Percentiles rank a stretch among this genome's conserved stretches.
Evolutionary conservation across 2,797 vertebrate species (phyloP).

Genomic region (Eurystomus glaucurus): DNA sequence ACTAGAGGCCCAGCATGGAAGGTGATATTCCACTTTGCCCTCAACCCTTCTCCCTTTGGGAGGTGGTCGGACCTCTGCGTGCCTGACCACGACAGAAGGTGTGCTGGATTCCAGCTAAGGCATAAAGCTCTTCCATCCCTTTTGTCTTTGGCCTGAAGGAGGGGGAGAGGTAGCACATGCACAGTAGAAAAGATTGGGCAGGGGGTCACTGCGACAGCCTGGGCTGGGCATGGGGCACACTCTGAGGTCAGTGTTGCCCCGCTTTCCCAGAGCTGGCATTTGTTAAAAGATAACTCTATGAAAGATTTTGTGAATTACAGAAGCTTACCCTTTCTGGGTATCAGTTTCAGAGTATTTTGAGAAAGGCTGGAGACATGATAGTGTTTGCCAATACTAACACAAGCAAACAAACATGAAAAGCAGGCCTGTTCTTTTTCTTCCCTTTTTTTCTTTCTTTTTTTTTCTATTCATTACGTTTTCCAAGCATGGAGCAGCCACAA

Average conservation of each 20-base stretch:
- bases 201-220: accelerated
- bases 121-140: neutral
- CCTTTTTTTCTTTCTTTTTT: accelerated
- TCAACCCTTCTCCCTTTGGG: no score
- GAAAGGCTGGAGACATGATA: neutral
- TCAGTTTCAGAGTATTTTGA: neutral
- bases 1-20: neutral
- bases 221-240: accelerated
- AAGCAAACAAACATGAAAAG: neutral
- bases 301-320: neutral
- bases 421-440: accelerated
- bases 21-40: no score
- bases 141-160: neutral
- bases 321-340: neutral
- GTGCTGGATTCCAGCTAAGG: neutral
- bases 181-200: neutral
- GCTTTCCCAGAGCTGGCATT: neutral
- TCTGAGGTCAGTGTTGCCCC: neutral
- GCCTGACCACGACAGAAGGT: no score
- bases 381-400: neutral
- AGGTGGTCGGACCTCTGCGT: no score
- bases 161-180: neutral
- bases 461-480: neutral
- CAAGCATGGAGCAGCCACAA: neutral
- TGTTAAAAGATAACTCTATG: neutral